Base-by-base conservation (phyloP, 2,888 invertebrate species). In the Melieria omissa region DNA sequence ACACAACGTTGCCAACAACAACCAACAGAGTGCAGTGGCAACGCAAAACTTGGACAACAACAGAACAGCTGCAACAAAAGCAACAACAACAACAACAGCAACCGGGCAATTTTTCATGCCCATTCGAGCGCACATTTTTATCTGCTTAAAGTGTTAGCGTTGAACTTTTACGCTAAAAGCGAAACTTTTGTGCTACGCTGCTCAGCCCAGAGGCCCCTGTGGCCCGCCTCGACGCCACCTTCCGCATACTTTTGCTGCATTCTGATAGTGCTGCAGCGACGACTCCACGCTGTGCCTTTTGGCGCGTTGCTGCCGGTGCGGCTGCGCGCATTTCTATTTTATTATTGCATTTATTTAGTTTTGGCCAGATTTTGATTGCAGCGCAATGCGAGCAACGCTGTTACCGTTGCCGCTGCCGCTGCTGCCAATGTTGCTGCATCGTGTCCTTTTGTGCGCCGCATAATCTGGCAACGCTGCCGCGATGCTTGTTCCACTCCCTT, bases 131-230 rank as follows among this genome's bases (percentile, higher is more conserved):
- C 67, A 52, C 54, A 64, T 70, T 72, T 73, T 75, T 72, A 73
- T 73, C 73, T 71, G 71, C 71, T 73, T 72, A 72, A 74, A 73
- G 74, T 74, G 74, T 75, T 74, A 73, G 68, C 67, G 61, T 57
- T 65, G 66, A 64, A 68, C 46, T 74, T 71, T 63, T 52, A 46
- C 12, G 45, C 57, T 9, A 55, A 29, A 70, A 63, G 9, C 10
- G 54, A 12, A 71, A 71, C 57, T 71, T 72, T 73, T 63, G 46
- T 65, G 45, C 70, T 73, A 65, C 29, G 29, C 29, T 29, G 2
- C 29, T 29, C 29, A 29, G 29, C 29, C 29, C 29, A 29, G 29
- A 3, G 29, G 29, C 29, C 29, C 29, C 29, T 29, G 1, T 29
- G 2, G 29, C 29, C 29, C 29, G 29, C 29, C 29, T 29, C 29